Evolutionary conservation across 2,888 invertebrate species (phyloP).

Genomic region (Chironomus tentans): DNA sequence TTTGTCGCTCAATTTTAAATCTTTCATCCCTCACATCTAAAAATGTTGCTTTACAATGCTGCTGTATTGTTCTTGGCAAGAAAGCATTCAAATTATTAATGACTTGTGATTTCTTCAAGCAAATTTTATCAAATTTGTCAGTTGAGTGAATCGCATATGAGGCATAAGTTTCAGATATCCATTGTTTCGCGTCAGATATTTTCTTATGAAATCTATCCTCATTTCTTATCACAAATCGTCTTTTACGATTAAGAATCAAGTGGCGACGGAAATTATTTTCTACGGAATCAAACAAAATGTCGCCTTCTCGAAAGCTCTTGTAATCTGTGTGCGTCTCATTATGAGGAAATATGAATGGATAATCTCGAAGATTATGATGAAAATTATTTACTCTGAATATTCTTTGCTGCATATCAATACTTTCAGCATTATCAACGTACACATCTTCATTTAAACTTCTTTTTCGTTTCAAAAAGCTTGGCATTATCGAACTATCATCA

Average conservation of each 20-base stretch:
- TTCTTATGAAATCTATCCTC: constrained; percentile 55
- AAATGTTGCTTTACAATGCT: constrained; percentile 65
- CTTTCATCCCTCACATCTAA: constrained; percentile 70
- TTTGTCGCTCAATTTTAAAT: constrained; percentile 64
- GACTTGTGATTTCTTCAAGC: constrained; percentile 67
- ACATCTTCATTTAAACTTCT: constrained; percentile 31
- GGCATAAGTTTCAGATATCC: constrained; percentile 79
- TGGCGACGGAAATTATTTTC: constrained; percentile 46
- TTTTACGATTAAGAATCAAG: constrained; percentile 46
- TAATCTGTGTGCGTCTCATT: constrained; percentile 30
- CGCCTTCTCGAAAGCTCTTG: constrained; percentile 42
- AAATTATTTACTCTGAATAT: constrained; percentile 31
- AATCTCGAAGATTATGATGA: constrained; percentile 26
- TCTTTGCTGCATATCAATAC: constrained; percentile 35
- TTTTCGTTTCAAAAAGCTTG: constrained; percentile 44
- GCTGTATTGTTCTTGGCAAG: constrained; percentile 62
- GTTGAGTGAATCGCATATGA: constrained; percentile 79
- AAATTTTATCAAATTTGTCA: constrained; percentile 71
- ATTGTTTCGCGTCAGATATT: constrained; percentile 69
- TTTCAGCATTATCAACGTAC: no score
- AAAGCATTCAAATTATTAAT: constrained; percentile 71
- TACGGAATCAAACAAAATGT: constrained; percentile 48
- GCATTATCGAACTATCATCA: constrained; percentile 41
- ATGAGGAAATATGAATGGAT: constrained; percentile 26
- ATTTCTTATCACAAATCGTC: constrained; percentile 44